Percentiles rank a stretch among this genome's conserved stretches.
Conservation (phyloP, 2,113 vertebrate genomes). For the Psittacara wagleri region DNA sequence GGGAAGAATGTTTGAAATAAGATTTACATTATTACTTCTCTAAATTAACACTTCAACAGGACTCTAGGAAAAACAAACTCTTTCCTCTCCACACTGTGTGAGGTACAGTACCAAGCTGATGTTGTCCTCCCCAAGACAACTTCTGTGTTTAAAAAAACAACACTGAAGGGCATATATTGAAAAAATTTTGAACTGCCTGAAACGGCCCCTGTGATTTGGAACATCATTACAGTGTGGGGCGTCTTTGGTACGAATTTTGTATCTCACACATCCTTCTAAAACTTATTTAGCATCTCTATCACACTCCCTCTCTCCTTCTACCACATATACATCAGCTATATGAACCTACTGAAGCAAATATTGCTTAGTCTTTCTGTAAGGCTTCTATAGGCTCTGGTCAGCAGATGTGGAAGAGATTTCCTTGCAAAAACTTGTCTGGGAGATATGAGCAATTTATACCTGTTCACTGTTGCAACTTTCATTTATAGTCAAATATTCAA, state of each 20-base stretch:
- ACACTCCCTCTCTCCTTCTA: neutral
- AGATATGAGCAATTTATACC: neutral
- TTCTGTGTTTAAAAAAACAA: neutral
- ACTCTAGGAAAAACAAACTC: conserved; percentile 40
- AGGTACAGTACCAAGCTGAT: conserved; percentile 5
- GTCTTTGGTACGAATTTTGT: neutral
- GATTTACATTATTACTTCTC: conserved; percentile 63
- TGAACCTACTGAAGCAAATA: neutral
- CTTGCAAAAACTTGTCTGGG: neutral
- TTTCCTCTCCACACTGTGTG: conserved; percentile 39
- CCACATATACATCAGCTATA: neutral
- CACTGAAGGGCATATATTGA: neutral
- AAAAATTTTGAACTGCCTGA: neutral
- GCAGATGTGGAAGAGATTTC: conserved; percentile 30
- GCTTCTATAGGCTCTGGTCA: conserved; percentile 8
- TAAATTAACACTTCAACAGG: conserved; percentile 63
- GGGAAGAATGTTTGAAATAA: conserved; percentile 47
- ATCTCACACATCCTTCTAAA: neutral
- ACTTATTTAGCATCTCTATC: neutral
- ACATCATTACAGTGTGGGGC: neutral
- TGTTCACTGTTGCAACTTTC: neutral
- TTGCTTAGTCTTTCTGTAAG: neutral
- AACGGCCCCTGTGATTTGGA: neutral
- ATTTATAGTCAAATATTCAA: neutral
- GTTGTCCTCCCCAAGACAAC: neutral